Conservation (phyloP, 2,888 invertebrate species). For the Chrysotoxum bicinctum region DNA sequence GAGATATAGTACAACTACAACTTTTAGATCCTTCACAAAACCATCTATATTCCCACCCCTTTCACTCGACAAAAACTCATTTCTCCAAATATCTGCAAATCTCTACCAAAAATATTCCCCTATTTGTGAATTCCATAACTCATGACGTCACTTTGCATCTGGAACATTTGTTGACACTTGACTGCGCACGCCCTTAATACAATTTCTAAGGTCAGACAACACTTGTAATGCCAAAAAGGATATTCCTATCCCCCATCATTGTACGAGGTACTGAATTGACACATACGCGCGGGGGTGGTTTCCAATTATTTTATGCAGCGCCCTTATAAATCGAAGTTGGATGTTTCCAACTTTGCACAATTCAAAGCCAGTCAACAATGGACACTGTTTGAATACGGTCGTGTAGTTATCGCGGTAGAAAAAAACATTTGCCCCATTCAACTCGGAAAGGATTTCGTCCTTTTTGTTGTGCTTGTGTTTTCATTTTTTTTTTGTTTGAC, state of each 20-base stretch:
- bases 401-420: background rate
- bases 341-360: slow-evolving; percentile 25
- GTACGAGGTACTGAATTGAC: background rate
- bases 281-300: slow-evolving; percentile 59
- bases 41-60: background rate
- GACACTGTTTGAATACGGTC: slow-evolving; percentile 60
- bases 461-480: slow-evolving; percentile 17
- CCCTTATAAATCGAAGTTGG: slow-evolving; percentile 20
- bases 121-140: background rate
- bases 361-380: slow-evolving; percentile 52
- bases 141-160: slow-evolving; percentile 60
- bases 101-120: background rate
- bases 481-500: background rate
- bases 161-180: slow-evolving; percentile 69
- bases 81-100: background rate
- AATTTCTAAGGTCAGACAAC: slow-evolving; percentile 68
- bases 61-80: background rate
- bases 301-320: slow-evolving; percentile 58
- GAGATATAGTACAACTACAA: background rate
- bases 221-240: slow-evolving; percentile 65
- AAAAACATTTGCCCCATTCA: background rate
- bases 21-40: background rate
- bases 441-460: slow-evolving; percentile 12
- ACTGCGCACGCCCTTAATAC: slow-evolving; percentile 55
- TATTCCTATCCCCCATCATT: slow-evolving; percentile 33